Evolutionary conservation across 2,888 invertebrate species (phyloP), one percentile per base, ranked within the genome.

Genomic region (Polymixis lichenea): DNA sequence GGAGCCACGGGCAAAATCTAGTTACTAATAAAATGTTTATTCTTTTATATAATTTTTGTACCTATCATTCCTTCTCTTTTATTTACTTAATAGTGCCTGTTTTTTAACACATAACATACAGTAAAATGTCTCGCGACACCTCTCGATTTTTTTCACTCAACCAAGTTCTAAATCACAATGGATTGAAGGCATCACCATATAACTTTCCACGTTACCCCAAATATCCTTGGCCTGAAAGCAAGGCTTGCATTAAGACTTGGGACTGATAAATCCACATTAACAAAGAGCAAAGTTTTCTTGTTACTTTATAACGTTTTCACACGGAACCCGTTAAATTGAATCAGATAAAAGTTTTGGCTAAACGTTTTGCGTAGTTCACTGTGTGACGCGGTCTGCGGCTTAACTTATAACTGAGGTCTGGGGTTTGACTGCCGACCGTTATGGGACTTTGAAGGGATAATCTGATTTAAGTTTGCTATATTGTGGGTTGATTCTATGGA

Each of bases 231-330:
- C 68, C 43, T 68, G 55, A 65, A 82, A 72, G 32, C 61, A 32
- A 28, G n/a, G 56, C 72, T 69, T 56, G 38, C 85, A 85, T 75
- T 78, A 75, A 66, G 74, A 69, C 72, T 56, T 69, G 17, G 58
- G 53, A 53, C 69, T 78, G 73, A 84, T 84, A 80, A 86, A 77
- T 86, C 77, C 67, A 86, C 70, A 87, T 78, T 70, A 73, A 65
- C 82, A 72, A 82, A 87, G 61, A 73, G 72, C 65, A 73, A 86
- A 87, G 71, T 83, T 86, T 87, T 62, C 77, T 61, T 49, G 56
- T 82, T 61, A 79, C 53, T 73, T 78, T 85, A 85, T 82, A 82
- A 87, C 69, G n/a, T 72, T 87, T 77, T 80, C 77, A 86, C 87
- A 77, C 80, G 80, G 68, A 86, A 75, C 69, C 75, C 62, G 75